Evolutionary conservation across 2,113 vertebrate species (phyloP).

Genomic region (Apus apus): DNA sequence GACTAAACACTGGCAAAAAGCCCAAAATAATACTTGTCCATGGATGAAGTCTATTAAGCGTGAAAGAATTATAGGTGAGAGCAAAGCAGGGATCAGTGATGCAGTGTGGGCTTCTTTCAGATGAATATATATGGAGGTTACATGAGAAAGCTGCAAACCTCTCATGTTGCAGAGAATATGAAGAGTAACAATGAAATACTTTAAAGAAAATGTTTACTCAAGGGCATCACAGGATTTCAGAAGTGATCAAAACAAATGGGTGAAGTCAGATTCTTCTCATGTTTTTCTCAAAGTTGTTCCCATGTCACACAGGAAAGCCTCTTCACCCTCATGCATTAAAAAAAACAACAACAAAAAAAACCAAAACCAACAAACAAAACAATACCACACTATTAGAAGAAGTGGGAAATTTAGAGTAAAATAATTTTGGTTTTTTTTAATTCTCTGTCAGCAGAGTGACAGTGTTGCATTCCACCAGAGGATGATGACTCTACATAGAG

Average conservation of each 20-base stretch:
- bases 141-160: neutral
- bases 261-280: neutral
- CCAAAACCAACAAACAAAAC: neutral
- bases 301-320: neutral
- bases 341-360: neutral
- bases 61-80: slow-evolving; percentile 31
- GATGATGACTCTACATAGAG: neutral
- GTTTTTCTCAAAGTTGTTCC: neutral
- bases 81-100: neutral
- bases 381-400: neutral
- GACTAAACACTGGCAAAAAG: slow-evolving; percentile 38
- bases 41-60: slow-evolving; percentile 14
- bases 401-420: neutral
- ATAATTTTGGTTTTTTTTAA: neutral
- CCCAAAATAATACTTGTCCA: slow-evolving; percentile 20
- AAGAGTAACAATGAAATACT: slow-evolving; percentile 4
- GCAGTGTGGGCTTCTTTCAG: neutral
- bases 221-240: neutral
- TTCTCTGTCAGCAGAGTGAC: neutral
- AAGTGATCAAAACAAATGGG: slow-evolving; percentile 31
- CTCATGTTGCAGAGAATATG: neutral
- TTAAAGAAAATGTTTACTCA: slow-evolving; percentile 24
- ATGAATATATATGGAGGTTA: slow-evolving; percentile 7
- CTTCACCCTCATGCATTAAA: neutral
- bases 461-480: neutral